Evolutionary conservation across 2,888 invertebrate genomes (phyloP).

Genomic region (Leucania comma): DNA sequence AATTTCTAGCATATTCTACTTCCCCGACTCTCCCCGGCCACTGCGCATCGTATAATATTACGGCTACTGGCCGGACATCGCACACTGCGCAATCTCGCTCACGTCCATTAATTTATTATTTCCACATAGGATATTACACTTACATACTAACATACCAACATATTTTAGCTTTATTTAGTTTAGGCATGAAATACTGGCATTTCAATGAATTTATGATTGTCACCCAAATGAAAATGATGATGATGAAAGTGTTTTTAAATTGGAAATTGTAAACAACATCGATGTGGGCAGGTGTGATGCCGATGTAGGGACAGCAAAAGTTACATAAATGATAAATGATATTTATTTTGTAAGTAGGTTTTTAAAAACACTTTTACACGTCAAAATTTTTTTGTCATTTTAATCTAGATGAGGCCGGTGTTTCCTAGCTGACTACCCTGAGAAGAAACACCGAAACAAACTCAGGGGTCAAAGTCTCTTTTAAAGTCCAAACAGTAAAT

Average conservation of each 20-base stretch:
- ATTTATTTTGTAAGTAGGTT: too few species aligned
- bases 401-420: too few species aligned
- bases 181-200: background rate
- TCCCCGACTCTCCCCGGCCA: constrained; percentile 64
- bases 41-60: constrained; percentile 81
- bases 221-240: background rate
- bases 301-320: too few species aligned
- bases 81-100: constrained; percentile 78
- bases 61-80: constrained; percentile 82
- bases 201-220: background rate
- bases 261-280: background rate
- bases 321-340: too few species aligned
- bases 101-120: constrained; percentile 76
- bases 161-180: constrained; percentile 23
- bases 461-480: too few species aligned
- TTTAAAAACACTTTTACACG: too few species aligned
- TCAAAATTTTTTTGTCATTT: too few species aligned
- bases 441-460: too few species aligned
- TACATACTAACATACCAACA: constrained; percentile 33
- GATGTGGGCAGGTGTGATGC: too few species aligned
- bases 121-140: constrained; percentile 56
- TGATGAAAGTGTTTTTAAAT: background rate
- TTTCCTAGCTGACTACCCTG: too few species aligned
- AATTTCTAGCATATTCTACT: constrained; percentile 25
- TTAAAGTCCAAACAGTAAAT: too few species aligned